Conservation (phyloP, 1,140 invertebrate species). For the Ceratina japonica region DNA sequence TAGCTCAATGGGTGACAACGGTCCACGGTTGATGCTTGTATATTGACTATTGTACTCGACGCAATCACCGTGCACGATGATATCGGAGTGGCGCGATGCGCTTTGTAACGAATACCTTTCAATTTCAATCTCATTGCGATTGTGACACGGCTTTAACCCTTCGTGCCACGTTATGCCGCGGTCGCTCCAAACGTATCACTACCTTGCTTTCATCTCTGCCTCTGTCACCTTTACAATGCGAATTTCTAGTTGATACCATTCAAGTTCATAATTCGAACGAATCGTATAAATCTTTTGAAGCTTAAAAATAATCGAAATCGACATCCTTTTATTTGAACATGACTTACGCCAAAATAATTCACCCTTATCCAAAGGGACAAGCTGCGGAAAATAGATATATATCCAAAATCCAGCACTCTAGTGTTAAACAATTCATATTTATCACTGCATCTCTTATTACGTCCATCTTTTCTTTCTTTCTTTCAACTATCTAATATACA, state of each 20-base stretch:
- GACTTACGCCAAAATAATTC: no score
- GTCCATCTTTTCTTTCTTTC: no score
- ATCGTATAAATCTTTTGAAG: no score
- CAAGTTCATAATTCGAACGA: neutral
- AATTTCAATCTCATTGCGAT: conserved; percentile 6
- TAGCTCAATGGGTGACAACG: neutral
- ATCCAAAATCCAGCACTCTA: no score
- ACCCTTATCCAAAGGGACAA: no score
- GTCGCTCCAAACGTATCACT: neutral
- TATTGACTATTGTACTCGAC: neutral
- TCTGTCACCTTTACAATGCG: neutral
- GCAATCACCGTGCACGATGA: conserved; percentile 1
- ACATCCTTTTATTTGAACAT: no score
- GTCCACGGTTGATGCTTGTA: neutral
- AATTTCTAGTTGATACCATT: neutral
- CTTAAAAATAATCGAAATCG: no score
- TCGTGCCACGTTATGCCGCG: neutral
- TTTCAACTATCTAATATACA: no score
- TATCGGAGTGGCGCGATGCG: neutral
- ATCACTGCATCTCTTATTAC: no score
- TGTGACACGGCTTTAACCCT: conserved; percentile 7
- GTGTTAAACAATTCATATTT: no score
- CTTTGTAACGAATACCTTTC: conserved; percentile 19
- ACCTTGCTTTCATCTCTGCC: neutral
- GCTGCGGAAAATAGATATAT: no score